Percentiles rank a stretch among this genome's conserved stretches.
Conservation (phyloP, 1,140 invertebrate species). For the Leptinotarsa lineolata region DNA sequence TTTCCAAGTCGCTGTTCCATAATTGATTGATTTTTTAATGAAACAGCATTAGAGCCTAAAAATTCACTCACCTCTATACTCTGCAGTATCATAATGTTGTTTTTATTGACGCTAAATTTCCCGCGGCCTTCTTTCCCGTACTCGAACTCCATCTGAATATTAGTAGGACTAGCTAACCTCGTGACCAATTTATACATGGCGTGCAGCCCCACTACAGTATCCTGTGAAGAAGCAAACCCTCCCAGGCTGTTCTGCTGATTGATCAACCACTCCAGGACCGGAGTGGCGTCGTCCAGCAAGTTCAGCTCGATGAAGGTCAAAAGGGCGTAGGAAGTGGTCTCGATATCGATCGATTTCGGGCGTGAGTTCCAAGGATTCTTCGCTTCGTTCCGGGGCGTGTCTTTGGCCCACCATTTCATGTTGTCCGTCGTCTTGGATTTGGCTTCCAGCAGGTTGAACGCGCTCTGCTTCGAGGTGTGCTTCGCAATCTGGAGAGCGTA, state of each 20-base stretch:
- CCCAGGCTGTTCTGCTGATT: conserved; percentile 75
- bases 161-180: conserved; percentile 46
- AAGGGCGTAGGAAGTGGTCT: conserved; percentile 77
- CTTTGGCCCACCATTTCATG: conserved; percentile 62
- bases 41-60: too few species aligned
- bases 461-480: conserved; percentile 67
- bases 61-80: conserved; percentile 50
- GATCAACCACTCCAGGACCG: conserved; percentile 72
- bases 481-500: conserved; percentile 78
- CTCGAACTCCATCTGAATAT: conserved; percentile 53
- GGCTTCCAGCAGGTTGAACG: conserved; percentile 70
- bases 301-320: conserved; percentile 66
- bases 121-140: conserved; percentile 46
- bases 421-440: conserved; percentile 59
- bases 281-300: conserved; percentile 61
- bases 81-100: conserved; percentile 58
- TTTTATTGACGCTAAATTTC: conserved; percentile 52
- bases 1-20: neutral
- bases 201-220: conserved; percentile 70
- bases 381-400: conserved; percentile 45
- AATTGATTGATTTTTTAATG: too few species aligned
- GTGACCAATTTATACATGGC: conserved; percentile 66
- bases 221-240: conserved; percentile 76
- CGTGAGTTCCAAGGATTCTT: conserved; percentile 62
- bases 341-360: conserved; percentile 70